Base-by-base conservation (phyloP, 2,113 vertebrate genomes). In the Motacilla alba region DNA sequence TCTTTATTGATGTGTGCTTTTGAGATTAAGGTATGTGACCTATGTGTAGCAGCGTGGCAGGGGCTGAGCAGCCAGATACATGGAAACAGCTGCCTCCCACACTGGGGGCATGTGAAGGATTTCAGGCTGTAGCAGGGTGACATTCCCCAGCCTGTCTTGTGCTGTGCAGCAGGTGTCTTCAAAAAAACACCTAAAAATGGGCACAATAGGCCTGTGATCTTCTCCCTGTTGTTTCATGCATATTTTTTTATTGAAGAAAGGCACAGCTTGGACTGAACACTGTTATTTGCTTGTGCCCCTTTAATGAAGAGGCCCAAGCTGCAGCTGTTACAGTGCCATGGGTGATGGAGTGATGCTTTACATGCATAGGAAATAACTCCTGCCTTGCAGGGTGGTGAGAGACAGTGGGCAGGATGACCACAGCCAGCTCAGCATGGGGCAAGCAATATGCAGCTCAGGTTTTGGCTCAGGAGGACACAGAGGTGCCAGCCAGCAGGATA, bases 311-410 rank as follows among this genome's bases (percentile, higher is more conserved):
- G 20, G 8, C 15, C 46, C 15, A 49, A 44, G 43, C 7, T 47
- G 19, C 2, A 2, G 7, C n/a, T 81, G 27, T 66, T 39, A 19
- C 33, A 19, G 26, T 77, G 60, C 14, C 3, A 1, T 0, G 1
- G n/a, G 13, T 4, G 8, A 28, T 60, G 41, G 67, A 86, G 6
- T 4, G 2, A 37, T 67, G 27, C 16, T 5, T 76, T 41, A 74
- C 28, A 31, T 12, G 87, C 49, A 35, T 78, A 72, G 33, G 52
- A 84, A 33, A 0, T 46, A 69, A 35, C 16, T 78, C 35, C 47
- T 3, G 1, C 52, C 47, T 89, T 46, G 37, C 11, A 50, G 33
- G 3, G 4, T 56, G n/a, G 7, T 44, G 50, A 67, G 76, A 55
- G 15, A 44, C 0, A 1, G 41, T 46, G 72, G 35, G 11, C 37